A percentile compares a stretch with the other conserved stretches of the same genome.
phyloP scores from a whole-genome alignment of 2,113 vertebrate genomes.

The Alexandromys fortis region DNA sequence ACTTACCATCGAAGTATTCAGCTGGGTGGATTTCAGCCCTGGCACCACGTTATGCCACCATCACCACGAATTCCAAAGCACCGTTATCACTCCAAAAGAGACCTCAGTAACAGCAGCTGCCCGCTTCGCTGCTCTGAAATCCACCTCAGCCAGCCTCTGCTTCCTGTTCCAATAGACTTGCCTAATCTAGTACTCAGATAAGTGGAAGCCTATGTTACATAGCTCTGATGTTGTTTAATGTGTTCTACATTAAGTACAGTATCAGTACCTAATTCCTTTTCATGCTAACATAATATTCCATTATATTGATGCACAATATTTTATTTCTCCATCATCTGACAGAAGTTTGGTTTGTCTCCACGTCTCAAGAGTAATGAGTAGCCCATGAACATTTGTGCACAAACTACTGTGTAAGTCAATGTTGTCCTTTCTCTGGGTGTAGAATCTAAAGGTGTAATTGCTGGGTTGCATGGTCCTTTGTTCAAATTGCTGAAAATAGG shows the following conservation, averaged over 20 bases:
- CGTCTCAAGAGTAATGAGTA: neutral
- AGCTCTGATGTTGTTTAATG: neutral
- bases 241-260: neutral
- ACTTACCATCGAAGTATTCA: neutral
- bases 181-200: neutral
- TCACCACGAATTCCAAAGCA: neutral
- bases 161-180: neutral
- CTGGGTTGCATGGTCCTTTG: neutral
- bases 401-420: neutral
- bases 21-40: neutral
- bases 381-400: neutral
- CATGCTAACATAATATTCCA: neutral
- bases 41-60: neutral
- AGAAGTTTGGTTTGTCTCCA: neutral
- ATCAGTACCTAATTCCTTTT: neutral
- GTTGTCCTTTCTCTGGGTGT: neutral
- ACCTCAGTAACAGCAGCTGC: neutral
- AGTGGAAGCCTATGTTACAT: neutral
- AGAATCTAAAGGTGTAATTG: neutral
- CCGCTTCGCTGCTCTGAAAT: neutral
- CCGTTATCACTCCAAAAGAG: neutral
- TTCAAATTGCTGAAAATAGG: neutral
- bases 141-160: neutral
- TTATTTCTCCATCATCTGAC: neutral
- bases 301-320: neutral